Percentiles rank a stretch among this genome's conserved stretches.
Evolutionary conservation across 2,888 invertebrate species (phyloP).

Genomic region (Hirtodrosophila trivittata): DNA sequence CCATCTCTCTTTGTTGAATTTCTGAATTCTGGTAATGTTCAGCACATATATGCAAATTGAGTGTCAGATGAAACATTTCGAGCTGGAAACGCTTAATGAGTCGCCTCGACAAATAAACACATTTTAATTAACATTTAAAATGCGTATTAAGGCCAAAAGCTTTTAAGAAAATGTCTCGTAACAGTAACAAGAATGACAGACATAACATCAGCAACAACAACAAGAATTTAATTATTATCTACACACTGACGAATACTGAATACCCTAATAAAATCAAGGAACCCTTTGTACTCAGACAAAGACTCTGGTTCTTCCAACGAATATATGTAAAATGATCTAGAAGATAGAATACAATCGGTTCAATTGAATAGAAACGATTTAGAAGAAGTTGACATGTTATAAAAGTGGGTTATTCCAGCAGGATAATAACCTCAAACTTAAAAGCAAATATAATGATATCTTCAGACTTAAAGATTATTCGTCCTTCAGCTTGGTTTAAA

Average conservation of each 20-base stretch:
- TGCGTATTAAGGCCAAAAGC: constrained; percentile 74
- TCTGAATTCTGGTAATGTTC: constrained; percentile 9
- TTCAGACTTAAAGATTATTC: too few species aligned
- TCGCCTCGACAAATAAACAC: constrained; percentile 68
- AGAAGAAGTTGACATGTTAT: too few species aligned
- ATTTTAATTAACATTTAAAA: constrained; percentile 82
- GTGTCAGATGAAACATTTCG: constrained; percentile 7
- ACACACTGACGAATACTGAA: neutral
- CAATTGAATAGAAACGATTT: too few species aligned
- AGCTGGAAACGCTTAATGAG: constrained; percentile 40
- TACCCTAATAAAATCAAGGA: neutral
- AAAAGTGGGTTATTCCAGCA: too few species aligned
- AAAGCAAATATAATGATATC: too few species aligned
- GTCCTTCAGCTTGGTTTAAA: too few species aligned
- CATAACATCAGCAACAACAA: constrained; percentile 8
- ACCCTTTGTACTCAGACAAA: too few species aligned
- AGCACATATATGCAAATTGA: constrained; percentile 35
- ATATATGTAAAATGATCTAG: too few species aligned
- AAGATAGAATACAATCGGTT: too few species aligned
- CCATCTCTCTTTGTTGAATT: constrained; percentile 6
- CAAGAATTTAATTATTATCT: neutral
- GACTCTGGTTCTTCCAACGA: too few species aligned
- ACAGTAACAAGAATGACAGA: constrained; percentile 32
- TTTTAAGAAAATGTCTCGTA: constrained; percentile 61
- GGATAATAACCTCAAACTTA: too few species aligned